Evolutionary conservation across 1,140 invertebrate genomes (phyloP), one percentile per base, ranked within the genome.

Genomic region (Brachionus sp.): DNA sequence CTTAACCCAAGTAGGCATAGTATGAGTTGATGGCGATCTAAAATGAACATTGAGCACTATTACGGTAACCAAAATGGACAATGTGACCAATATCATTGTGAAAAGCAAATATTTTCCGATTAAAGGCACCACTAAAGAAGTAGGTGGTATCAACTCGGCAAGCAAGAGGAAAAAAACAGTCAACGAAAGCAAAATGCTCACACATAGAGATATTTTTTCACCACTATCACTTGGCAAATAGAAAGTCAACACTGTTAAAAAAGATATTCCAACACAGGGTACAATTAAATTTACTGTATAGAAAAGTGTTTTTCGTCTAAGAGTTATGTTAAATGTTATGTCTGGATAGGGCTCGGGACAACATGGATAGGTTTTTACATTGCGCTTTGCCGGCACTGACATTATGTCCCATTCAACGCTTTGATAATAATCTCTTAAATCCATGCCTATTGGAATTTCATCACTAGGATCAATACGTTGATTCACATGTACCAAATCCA

Each of bases 21-120:
- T 53, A 86, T 93, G 92, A 7, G 93, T 94, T 42, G 92, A 90
- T 1, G 97, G 97, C 16, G 96, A 96, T 87, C 97, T 91, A 90
- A 98, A 99, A 88, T 99, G 98, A 93, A 95, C 96, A 88, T 99
- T 99, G 87, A 99, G 98, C 86, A 99, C 98, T 86, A 99, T 93
- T 25, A 99, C 97, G 0, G 98, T 99, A 5, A 98, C 94, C 82
- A 99, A 90, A 90, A 99, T 98, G 91, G 96, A 97, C 85, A 99
- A 94, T 29, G 98, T 98, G 89, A 99, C 99, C 95, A 99, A 98
- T 83, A 99, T 97, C 90, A 99, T 99, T 25, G 97, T 99, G 89
- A 99, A 98, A 2, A 99, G 91, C 66, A 99, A 91, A 90, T 98
- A 99, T 90, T 98, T 98, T 87, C 96, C 95, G 85, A 99, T 98